A percentile compares a stretch with the other conserved stretches of the same genome.
Evolutionary conservation across 2,797 vertebrate species (phyloP).

Genomic region (Tolypeutes matacus): DNA sequence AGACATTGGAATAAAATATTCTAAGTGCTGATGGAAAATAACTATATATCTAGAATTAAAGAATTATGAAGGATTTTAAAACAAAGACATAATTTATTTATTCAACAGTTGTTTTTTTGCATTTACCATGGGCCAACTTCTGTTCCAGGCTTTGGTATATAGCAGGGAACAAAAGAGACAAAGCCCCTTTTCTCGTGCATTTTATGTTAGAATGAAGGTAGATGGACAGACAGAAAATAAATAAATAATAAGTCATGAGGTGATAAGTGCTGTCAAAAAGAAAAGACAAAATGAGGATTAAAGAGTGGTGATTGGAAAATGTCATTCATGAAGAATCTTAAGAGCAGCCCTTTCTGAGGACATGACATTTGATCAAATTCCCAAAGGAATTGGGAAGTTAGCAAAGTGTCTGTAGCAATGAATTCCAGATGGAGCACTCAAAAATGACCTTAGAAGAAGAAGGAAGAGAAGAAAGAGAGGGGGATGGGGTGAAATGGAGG

Average conservation of each 20-base stretch:
- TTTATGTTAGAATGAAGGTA: background rate
- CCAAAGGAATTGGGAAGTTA: background rate
- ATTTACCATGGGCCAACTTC: background rate
- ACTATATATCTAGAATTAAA: conserved; percentile 4
- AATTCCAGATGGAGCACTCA: background rate
- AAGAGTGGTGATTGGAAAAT: background rate
- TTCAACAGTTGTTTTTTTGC: conserved; percentile 4
- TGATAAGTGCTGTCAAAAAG: background rate
- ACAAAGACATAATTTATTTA: conserved; percentile 29
- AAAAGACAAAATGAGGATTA: background rate
- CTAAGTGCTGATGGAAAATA: background rate
- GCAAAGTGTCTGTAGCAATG: conserved; percentile 18
- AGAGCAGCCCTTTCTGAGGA: conserved; percentile 5
- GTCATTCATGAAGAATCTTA: conserved; percentile 20
- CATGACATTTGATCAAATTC: conserved; percentile 14
- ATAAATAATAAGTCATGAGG: background rate
- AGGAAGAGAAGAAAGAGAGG: background rate
- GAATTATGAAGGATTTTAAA: conserved; percentile 7
- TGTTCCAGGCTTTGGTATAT: background rate
- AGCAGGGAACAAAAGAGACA: conserved; percentile 1
- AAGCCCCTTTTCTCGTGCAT: background rate
- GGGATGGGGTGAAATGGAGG: too few species aligned
- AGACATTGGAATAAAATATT: background rate
- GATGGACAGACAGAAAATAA: background rate
- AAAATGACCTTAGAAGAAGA: conserved; percentile 7